phyloP scores from a whole-genome alignment of 2,113 vertebrate species.

The Tychaedon coryphoeus region DNA sequence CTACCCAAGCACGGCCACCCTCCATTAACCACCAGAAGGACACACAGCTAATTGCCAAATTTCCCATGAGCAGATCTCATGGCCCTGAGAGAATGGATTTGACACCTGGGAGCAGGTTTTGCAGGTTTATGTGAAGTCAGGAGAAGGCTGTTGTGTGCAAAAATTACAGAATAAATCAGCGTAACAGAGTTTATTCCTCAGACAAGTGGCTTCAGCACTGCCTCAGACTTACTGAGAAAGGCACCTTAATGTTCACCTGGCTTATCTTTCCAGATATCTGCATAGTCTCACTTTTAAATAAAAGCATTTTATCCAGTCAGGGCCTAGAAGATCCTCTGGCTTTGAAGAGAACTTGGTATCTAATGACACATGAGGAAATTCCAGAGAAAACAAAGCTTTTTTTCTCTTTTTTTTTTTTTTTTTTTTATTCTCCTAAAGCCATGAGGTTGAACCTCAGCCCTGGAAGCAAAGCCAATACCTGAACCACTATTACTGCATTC shows the following conservation, averaged over 20 bases:
- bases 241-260: background rate
- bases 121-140: background rate
- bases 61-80: background rate
- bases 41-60: background rate
- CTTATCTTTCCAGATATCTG: background rate
- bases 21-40: background rate
- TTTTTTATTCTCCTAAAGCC: background rate
- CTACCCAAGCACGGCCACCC: background rate
- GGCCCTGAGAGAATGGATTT: background rate
- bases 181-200: background rate
- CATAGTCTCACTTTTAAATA: background rate
- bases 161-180: background rate
- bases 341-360: background rate
- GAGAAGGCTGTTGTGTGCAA: background rate
- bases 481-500: background rate
- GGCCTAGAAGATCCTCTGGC: background rate
- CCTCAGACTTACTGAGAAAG: background rate
- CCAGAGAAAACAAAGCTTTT: background rate
- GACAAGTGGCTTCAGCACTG: background rate
- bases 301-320: background rate
- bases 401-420: rapidly evolving
- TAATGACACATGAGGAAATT: background rate
- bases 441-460: background rate
- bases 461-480: background rate
- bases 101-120: conserved; percentile 13